Evolutionary conservation across 2,113 vertebrate genomes (phyloP), one percentile per base, ranked within the genome.

Genomic region (Dasyurus viverrinus): DNA sequence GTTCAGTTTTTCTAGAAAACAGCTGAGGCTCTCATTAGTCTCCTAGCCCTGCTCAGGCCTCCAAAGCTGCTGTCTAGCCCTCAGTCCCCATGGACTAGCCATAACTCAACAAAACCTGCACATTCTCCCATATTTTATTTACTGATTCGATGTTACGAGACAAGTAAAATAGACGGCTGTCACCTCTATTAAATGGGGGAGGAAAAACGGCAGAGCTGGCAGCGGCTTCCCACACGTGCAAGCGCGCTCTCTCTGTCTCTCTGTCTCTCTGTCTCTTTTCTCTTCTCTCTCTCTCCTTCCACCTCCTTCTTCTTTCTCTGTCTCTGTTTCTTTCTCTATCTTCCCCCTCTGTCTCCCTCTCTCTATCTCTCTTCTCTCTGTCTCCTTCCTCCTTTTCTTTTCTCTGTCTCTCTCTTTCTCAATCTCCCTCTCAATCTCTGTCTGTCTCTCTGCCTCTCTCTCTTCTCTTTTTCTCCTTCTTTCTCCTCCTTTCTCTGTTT

Each of bases 111-210:
- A 97, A 97, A 98, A 98, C 98, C 95, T 97, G 98, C 95, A 94
- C 97, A 97, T 98, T 98, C 89, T 6, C 98, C 96, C 98, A 97
- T 98, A 97, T 98, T 99, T 98, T 98, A 98, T 98, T 98, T 98
- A 98, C 98, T 98, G 98, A 91, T 97, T 96, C 93, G 52, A 98
- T 98, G 97, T 54, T 98, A 97, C 11, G 53, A 98, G 98, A 96
- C 97, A 97, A 98, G 98, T 54, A 93, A 92, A 97, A 96, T 95
- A 98, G 98, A 97, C 93, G 97, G 98, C 98, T 98, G 98, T 97
- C 98, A 27, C 98, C 98, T 98, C 98, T 98, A 97, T 98, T 98
- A 97, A 95, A 98, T 95, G n/a, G 95, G 96, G 94, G 97, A 97
- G 98, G 96, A 97, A 97, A 97, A 97, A 98, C 94, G 96, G 90